Percentiles rank a stretch among this genome's conserved stretches.
Conservation (phyloP, 2,888 invertebrate species). For the Didymodactylos carnosus region DNA sequence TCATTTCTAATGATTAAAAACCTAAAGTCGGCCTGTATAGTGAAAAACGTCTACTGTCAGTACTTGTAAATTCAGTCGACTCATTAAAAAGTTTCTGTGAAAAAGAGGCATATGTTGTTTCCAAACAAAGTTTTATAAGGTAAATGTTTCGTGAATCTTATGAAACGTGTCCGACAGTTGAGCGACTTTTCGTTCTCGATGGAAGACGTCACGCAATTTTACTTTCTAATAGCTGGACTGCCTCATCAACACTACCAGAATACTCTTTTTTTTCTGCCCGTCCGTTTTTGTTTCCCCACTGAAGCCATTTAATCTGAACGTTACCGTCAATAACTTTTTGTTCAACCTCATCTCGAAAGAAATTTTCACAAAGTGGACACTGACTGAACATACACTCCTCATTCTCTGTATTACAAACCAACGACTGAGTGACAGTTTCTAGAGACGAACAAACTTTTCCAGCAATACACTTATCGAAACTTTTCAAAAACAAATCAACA, state of each 20-base stretch:
- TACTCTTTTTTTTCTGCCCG: background rate
- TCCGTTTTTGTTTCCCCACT: background rate
- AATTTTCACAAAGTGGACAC: background rate
- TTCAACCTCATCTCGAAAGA: background rate
- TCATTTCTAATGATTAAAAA: too few relatives aligned
- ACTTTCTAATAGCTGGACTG: background rate
- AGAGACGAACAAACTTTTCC: background rate
- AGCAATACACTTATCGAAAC: background rate
- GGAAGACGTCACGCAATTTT: too few relatives aligned
- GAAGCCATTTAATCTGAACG: background rate
- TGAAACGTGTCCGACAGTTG: too few relatives aligned
- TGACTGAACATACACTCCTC: background rate
- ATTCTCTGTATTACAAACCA: background rate
- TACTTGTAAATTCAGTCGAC: too few relatives aligned
- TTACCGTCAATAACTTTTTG: background rate
- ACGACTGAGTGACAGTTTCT: background rate
- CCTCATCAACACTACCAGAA: background rate
- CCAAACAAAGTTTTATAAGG: too few relatives aligned
- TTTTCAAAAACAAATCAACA: background rate
- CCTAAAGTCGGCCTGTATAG: too few relatives aligned
- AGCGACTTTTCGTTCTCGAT: too few relatives aligned
- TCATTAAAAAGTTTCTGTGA: too few relatives aligned
- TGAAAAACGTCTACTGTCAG: too few relatives aligned
- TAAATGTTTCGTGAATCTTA: too few relatives aligned
- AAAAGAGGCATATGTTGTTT: too few relatives aligned